Evolutionary conservation across 2,113 vertebrate genomes (phyloP), one percentile per base, ranked within the genome.

Genomic region (Zosterops lateralis): DNA sequence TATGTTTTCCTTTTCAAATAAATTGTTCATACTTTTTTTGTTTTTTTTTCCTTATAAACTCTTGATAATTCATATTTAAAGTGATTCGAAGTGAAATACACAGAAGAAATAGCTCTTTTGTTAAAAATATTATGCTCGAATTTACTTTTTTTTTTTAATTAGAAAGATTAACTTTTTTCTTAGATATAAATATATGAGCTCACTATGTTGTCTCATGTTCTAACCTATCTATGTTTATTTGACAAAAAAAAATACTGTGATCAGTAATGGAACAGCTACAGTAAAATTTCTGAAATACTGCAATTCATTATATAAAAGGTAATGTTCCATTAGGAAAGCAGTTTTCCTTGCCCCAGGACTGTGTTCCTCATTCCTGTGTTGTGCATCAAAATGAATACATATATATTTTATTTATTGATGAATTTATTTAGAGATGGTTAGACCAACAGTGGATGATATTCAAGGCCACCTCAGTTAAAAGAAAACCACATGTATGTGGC

Each of bases 71-170:
- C 14, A 72, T 84, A 83, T 76, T 92, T 75, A 87, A 74, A 98
- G 96, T 92, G 91, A 95, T 93, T 97, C 78, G 97, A 94, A 79
- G 82, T 96, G 91, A 94, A 97, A 90, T 94, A 94, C 56, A 97
- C 40, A 96, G 61, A 80, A 95, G 28, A 97, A 94, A 95, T 57
- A 67, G 51, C 3, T 77, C 58, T 89, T 94, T 64, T 73, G 90
- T 89, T 84, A 95, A 96, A 97, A 97, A 97, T 94, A 78, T 78
- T 75, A 96, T 97, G 95, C 70, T 77, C 95, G 76, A 94, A 72
- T 54, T 77, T 85, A 62, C 20, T 71, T 72, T 94, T 93, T 91
- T 91, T 79, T 70, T 75, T 87, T 34, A 29, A 95, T 94, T 93
- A 96, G 64, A 94, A 96, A 34, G 34, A 34, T 34, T 34, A 66